Conservation (phyloP, 2,797 vertebrate genomes). For the Dallia pectoralis region DNA sequence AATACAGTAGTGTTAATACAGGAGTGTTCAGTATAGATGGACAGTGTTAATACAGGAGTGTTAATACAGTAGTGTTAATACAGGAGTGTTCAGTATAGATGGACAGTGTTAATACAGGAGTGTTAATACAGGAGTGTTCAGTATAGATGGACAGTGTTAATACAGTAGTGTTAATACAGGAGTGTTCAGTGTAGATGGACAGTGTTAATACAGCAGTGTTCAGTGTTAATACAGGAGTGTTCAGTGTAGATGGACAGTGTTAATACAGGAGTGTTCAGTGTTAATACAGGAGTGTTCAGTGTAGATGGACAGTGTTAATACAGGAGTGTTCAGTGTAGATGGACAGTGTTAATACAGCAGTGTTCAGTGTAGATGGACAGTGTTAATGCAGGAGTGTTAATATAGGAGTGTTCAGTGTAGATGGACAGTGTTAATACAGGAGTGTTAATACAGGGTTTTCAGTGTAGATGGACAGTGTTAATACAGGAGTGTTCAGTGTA, state of each 20-base stretch:
- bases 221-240: too few species aligned
- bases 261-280: too few species aligned
- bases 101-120: neutral
- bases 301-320: constrained; percentile 17
- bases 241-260: neutral
- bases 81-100: too few species aligned
- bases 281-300: neutral
- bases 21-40: neutral
- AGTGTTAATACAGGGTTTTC: too few species aligned
- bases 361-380: neutral
- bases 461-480: too few species aligned
- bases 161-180: too few species aligned
- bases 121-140: neutral
- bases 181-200: neutral
- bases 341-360: too few species aligned
- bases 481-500: neutral
- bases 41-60: constrained; percentile 17
- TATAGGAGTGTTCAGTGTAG: too few species aligned
- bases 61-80: neutral
- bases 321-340: too few species aligned
- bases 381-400: too few species aligned
- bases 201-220: too few species aligned
- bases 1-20: neutral
- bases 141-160: neutral
- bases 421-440: neutral